Evolutionary conservation across 2,113 vertebrate genomes (phyloP).

Genomic region (Catharus bicknelli): DNA sequence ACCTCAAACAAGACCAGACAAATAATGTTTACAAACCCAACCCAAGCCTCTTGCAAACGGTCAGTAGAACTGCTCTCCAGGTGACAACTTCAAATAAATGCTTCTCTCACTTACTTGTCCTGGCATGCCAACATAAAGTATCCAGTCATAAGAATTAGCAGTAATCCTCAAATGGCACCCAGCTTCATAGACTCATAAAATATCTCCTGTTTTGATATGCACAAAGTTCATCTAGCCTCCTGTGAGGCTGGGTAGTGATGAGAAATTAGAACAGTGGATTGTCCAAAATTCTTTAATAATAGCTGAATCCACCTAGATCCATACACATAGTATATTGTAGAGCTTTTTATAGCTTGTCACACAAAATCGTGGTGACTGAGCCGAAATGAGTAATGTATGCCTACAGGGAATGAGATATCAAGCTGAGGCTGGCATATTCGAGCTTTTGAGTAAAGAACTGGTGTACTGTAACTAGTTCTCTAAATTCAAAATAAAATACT

Average conservation of each 20-base stretch:
- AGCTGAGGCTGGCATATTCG: background rate
- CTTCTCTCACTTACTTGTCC: background rate
- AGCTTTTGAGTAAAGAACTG: background rate
- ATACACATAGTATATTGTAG: rapidly evolving
- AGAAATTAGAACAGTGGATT: constrained; percentile 1
- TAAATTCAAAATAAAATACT: constrained; percentile 19
- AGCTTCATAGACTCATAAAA: background rate
- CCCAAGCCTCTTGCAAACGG: background rate
- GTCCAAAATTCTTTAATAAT: background rate
- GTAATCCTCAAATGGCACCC: background rate
- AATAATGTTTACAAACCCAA: background rate
- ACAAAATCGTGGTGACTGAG: constrained; percentile 1
- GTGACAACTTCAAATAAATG: background rate
- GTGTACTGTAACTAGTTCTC: background rate
- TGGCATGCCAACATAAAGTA: background rate
- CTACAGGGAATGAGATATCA: constrained; percentile 14
- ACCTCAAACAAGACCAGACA: background rate
- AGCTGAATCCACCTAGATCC: background rate
- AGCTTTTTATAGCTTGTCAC: constrained; percentile 31
- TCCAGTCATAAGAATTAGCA: background rate
- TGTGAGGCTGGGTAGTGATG: background rate
- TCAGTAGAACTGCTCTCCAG: background rate
- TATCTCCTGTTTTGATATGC: background rate
- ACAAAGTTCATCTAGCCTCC: background rate
- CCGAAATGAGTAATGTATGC: constrained; percentile 17